Percentiles rank a stretch among this genome's conserved stretches.
phyloP scores from a whole-genome alignment of 1,140 invertebrate species.

The Vanessa atalanta region DNA sequence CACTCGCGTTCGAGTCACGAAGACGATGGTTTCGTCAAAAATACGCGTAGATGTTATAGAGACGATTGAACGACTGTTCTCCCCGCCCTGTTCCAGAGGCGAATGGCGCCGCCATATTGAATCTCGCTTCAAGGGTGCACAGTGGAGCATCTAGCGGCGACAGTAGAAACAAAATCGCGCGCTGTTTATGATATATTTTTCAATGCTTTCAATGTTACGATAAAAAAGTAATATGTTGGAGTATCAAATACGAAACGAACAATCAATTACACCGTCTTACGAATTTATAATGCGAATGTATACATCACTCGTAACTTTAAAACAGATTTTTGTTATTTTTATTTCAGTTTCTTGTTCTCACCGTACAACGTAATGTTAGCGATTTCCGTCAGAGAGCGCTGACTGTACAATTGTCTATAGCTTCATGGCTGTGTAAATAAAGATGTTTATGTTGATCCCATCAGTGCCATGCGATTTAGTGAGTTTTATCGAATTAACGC shows the following conservation, averaged over 20 bases:
- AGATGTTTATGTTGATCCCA: slow-evolving; percentile 22
- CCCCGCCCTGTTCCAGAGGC: slow-evolving; percentile 78
- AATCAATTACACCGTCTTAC: neutral
- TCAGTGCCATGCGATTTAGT: slow-evolving; percentile 19
- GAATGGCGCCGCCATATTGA: slow-evolving; percentile 80
- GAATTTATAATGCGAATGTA: neutral
- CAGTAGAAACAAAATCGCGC: slow-evolving; percentile 27
- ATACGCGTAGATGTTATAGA: slow-evolving; percentile 76
- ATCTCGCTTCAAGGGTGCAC: slow-evolving; percentile 56
- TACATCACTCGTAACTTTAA: neutral
- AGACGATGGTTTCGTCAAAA: slow-evolving; percentile 68
- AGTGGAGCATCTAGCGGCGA: slow-evolving; percentile 65
- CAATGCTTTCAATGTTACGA: neutral
- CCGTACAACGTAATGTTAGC: slow-evolving; percentile 6
- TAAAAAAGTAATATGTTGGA: neutral
- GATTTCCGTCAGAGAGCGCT: slow-evolving; percentile 27
- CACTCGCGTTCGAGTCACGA: slow-evolving; percentile 76
- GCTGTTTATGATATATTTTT: neutral
- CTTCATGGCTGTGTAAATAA: slow-evolving; percentile 22
- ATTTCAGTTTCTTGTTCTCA: neutral
- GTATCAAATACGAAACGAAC: neutral
- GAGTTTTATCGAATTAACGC: slow-evolving; percentile 20
- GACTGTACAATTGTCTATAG: slow-evolving; percentile 10
- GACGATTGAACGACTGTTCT: slow-evolving; percentile 75
- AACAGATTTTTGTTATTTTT: neutral